Evolutionary conservation across 2,888 invertebrate species (phyloP).

Genomic region (Aquatica leii): DNA sequence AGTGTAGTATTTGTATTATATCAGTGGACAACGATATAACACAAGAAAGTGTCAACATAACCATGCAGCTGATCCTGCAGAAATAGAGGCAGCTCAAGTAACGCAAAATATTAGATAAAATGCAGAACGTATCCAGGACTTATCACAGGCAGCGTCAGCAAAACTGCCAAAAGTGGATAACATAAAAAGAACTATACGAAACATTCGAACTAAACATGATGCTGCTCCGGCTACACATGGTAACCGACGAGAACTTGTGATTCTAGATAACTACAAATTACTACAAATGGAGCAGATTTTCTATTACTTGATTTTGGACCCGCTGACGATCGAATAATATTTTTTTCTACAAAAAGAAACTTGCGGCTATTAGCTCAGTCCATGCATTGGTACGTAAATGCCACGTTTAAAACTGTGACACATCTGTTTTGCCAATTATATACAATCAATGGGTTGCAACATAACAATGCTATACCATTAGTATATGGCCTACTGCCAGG

Average conservation of each 20-base stretch:
- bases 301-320: not conserved
- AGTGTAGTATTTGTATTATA: no score
- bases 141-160: conserved; percentile 1
- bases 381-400: no score
- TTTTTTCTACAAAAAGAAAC: no score
- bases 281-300: not conserved
- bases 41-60: no score
- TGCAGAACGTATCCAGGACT: not conserved
- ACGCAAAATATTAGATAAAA: not conserved
- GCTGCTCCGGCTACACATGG: not conserved
- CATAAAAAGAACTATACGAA: not conserved
- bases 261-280: not conserved
- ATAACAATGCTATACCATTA: no score
- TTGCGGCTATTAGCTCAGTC: no score
- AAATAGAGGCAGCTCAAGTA: not conserved
- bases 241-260: not conserved
- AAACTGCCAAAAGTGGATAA: not conserved
- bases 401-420: no score
- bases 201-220: not conserved
- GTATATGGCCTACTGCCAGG: no score
- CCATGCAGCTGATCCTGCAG: not conserved
- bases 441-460: no score
- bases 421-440: no score
- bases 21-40: no score
- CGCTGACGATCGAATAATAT: not conserved